Base-by-base conservation (phyloP, 2,888 invertebrate species). In the Pseudococcus jackbeardsleyi region DNA sequence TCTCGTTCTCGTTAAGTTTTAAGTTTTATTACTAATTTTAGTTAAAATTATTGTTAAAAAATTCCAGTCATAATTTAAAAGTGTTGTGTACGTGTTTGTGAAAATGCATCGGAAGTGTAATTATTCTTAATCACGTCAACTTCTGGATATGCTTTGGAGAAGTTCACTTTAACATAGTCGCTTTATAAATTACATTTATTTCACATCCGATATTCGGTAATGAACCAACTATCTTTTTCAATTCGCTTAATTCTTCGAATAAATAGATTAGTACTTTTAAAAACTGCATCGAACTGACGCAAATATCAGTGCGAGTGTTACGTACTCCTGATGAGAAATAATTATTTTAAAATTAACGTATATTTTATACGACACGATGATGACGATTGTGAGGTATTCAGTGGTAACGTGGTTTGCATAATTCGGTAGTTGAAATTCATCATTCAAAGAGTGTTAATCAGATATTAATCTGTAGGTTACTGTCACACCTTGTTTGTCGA, bases 1-100 rank as follows among this genome's bases (percentile, higher is more conserved):
- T 46, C 79, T 82, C 46, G 46, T 42, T 42, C n/a, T 42, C 15
- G 26, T 72, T 17, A 77, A 77, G 12, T 82, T 82, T 42, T 46
- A 42, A 11, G 19, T 82, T n/a, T 82, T 19, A 42, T 46, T 82
- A 17, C 19, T 12, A 46, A 46, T 46, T 46, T 46, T 7, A 17
- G n/a, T 79, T 0, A 17, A 82, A 46, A 19, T 82, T 19, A 7
- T 82, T 3, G 9, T 8, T 8, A 5, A 26, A 82, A 82, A 82
- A 46, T 82, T 26, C 2, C 22, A 6, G 22, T 46, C 19, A 19
- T 19, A 6, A 12, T 42, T 33, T 77, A 39, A 12, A 39, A 77
- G 6, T 39, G 4, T 77, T 17, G 17, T 42, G 33, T 19, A 33
- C 0, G 46, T 82, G 79, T 82, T 17, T 46, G 6, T 46, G 19